Conservation (phyloP, 2,797 vertebrate genomes). For the Acrocephalus scirpaceus region DNA sequence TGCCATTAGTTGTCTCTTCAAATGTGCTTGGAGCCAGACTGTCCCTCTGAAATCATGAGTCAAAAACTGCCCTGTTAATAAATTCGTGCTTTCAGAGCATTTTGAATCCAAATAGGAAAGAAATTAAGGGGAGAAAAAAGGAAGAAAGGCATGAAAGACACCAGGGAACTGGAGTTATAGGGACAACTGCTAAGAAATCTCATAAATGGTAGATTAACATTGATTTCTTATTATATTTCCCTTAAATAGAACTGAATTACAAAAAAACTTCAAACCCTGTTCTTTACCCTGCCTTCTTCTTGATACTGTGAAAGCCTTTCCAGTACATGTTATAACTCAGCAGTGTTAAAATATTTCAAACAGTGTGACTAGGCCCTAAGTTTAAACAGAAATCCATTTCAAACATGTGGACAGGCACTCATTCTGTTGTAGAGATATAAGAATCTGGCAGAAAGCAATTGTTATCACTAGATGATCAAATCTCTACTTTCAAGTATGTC, state of each 20-base stretch:
- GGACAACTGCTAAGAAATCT: background rate
- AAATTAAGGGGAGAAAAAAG: background rate
- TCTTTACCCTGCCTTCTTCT: background rate
- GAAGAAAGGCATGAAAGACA: background rate
- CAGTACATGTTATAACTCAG: background rate
- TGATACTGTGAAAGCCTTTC: background rate
- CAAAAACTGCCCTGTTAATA: background rate
- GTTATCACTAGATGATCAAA: background rate
- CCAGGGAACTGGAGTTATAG: background rate
- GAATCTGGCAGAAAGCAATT: background rate
- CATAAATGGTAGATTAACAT: constrained; percentile 12
- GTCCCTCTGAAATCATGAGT: background rate
- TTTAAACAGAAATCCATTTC: background rate
- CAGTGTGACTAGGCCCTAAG: background rate
- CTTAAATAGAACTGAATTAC: background rate
- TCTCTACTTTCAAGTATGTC: background rate
- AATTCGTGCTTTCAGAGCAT: background rate
- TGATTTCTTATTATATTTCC: background rate
- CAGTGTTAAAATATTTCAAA: background rate
- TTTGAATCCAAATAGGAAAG: constrained; percentile 4
- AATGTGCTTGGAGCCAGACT: background rate
- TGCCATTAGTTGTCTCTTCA: background rate
- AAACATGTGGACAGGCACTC: fast-evolving
- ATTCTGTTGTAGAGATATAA: background rate
- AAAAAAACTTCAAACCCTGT: background rate